A percentile compares a stretch with the other conserved stretches of the same genome.
These are phyloP conservation scores for Drosophila niveifrons DNA, from an alignment of 2,888 invertebrate species.

Conservation along the genomic window DNA sequence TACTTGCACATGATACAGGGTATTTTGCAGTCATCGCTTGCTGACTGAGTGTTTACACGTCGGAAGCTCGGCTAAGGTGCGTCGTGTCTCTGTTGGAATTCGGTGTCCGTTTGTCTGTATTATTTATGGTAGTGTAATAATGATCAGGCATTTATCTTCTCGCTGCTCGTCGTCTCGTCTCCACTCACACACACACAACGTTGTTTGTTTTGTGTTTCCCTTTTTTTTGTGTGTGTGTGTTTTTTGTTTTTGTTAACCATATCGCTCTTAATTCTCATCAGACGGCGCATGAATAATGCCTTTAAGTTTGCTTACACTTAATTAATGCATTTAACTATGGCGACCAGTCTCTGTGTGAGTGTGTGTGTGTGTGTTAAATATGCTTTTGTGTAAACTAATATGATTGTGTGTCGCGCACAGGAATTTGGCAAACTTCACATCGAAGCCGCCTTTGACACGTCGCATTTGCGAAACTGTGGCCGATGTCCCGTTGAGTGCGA, in stretches of 20 bases:
- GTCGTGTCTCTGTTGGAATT: slow-evolving; percentile 48
- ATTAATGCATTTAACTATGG: slow-evolving; percentile 48
- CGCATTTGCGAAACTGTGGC: slow-evolving; percentile 8
- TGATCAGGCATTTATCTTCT: slow-evolving; percentile 78
- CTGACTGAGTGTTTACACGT: slow-evolving; percentile 29
- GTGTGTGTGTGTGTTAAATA: slow-evolving; percentile 17
- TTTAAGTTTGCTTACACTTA: slow-evolving; percentile 69
- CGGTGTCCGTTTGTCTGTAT: slow-evolving; percentile 63
- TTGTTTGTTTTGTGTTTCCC: slow-evolving; percentile 3
- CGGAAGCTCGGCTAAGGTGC: slow-evolving; percentile 60
- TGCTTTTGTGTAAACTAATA: slow-evolving; percentile 54
- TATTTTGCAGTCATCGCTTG: slow-evolving; percentile 25
- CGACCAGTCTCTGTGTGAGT: background rate
- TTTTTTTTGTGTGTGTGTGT: slow-evolving; percentile 5
- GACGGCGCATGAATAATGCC: slow-evolving; percentile 63
- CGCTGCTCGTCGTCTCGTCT: slow-evolving; percentile 34
- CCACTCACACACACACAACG: background rate
- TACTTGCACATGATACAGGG: slow-evolving; percentile 20
- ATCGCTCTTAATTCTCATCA: slow-evolving; percentile 47
- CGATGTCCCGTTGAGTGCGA: slow-evolving; percentile 10
- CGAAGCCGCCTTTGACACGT: slow-evolving; percentile 19
- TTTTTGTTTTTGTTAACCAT: slow-evolving; percentile 30
- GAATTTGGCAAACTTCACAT: slow-evolving; percentile 15
- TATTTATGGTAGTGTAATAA: slow-evolving; percentile 78
- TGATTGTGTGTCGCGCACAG: slow-evolving; percentile 40